Conservation (phyloP, 2,797 vertebrate species). For the Tolypeutes matacus region DNA sequence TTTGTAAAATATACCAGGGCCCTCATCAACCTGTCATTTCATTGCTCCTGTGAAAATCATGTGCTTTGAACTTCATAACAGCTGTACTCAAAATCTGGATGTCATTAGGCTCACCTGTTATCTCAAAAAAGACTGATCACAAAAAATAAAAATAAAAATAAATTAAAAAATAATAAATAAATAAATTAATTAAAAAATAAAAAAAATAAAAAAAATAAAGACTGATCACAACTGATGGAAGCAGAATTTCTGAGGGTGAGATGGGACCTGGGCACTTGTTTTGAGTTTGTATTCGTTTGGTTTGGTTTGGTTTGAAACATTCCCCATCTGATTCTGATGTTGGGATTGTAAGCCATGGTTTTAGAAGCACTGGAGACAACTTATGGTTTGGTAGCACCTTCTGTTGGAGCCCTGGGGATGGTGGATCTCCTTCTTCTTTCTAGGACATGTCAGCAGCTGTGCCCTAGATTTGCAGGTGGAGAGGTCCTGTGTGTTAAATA, state of each 20-base stretch:
- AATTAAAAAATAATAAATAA: no score
- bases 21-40: conserved; percentile 18
- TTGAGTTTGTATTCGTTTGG: no score
- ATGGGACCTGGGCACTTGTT: not conserved
- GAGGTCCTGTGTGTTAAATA: not conserved
- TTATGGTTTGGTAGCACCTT: no score
- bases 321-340: not conserved
- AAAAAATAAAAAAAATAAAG: no score
- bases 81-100: no score
- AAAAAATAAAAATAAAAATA: no score
- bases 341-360: not conserved
- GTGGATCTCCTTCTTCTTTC: not conserved
- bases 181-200: no score
- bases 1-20: conserved; percentile 45
- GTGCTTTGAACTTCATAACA: conserved; percentile 53
- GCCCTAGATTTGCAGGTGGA: not conserved
- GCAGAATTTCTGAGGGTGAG: not conserved
- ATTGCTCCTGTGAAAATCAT: conserved; percentile 25
- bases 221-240: not conserved
- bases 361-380: not conserved
- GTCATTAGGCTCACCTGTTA: not conserved
- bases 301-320: no score
- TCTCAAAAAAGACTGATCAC: not conserved
- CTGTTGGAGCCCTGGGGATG: not conserved
- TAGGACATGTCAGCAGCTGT: not conserved